Evolutionary conservation across 2,888 invertebrate species (phyloP).

Genomic region (Dusona sp.): DNA sequence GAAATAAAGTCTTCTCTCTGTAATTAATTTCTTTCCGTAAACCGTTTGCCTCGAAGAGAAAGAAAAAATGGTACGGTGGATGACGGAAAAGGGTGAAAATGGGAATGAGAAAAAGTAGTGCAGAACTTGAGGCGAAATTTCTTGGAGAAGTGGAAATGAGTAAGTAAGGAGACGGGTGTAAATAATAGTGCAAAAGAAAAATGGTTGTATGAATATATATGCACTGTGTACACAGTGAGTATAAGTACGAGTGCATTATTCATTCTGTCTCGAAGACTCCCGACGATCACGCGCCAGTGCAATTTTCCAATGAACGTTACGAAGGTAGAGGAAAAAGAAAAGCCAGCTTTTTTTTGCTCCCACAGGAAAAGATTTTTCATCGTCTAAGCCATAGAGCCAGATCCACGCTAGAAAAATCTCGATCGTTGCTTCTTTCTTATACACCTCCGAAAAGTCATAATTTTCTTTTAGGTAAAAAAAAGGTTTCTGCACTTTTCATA

Average conservation of each 20-base stretch:
- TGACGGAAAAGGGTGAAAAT: conserved; percentile 12
- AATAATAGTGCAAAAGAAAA: conserved; percentile 27
- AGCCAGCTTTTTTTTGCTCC: neutral
- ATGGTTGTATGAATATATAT: neutral
- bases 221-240: conserved; percentile 62
- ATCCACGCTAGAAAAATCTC: neutral
- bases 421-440: neutral
- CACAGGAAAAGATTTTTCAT: neutral
- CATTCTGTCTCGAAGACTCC: conserved; percentile 74
- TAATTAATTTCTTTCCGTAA: neutral
- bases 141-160: conserved; percentile 4
- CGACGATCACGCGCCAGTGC: neutral
- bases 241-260: conserved; percentile 82
- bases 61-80: neutral
- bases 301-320: conserved; percentile 14
- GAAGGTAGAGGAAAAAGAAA: neutral
- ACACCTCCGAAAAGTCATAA: neutral
- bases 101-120: neutral
- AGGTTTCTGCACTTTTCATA: neutral
- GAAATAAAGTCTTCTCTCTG: neutral
- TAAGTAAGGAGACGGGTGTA: conserved; percentile 11
- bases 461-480: neutral
- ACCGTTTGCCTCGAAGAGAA: neutral
- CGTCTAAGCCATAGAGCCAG: neutral
- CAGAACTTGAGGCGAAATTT: neutral